Evolutionary conservation across 2,113 vertebrate species (phyloP).

Genomic region (Eolophus roseicapilla): DNA sequence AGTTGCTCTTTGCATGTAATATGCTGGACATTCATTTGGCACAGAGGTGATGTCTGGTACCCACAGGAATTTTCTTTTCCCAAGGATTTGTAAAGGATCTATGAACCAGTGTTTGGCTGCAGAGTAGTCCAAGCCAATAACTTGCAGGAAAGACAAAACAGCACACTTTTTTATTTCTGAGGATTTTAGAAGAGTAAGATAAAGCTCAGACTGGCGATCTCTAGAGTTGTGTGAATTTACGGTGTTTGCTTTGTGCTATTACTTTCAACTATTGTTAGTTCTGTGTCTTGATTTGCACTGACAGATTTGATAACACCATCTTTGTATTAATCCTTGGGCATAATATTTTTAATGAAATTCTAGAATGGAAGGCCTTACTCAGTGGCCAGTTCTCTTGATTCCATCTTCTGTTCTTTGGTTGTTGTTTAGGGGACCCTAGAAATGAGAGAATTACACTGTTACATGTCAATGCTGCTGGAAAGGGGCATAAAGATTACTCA

Average conservation of each 20-base stretch:
- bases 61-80: not conserved
- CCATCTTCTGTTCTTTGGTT: not conserved
- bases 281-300: not conserved
- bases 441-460: not conserved
- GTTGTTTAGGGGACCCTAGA: not conserved
- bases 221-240: not conserved
- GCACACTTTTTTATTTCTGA: fast-evolving
- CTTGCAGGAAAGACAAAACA: not conserved
- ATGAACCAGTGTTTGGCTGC: not conserved
- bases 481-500: not conserved
- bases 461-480: not conserved
- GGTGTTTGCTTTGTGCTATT: not conserved
- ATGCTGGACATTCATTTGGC: not conserved
- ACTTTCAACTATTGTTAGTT: not conserved
- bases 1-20: not conserved
- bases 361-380: not conserved
- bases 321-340: not conserved
- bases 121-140: not conserved
- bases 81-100: not conserved
- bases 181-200: not conserved
- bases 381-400: not conserved
- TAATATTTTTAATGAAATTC: not conserved
- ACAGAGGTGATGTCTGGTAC: not conserved
- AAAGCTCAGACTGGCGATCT: not conserved
- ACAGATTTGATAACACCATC: not conserved